Conservation (phyloP, 2,113 vertebrate species). For the Spermophilus dauricus region DNA sequence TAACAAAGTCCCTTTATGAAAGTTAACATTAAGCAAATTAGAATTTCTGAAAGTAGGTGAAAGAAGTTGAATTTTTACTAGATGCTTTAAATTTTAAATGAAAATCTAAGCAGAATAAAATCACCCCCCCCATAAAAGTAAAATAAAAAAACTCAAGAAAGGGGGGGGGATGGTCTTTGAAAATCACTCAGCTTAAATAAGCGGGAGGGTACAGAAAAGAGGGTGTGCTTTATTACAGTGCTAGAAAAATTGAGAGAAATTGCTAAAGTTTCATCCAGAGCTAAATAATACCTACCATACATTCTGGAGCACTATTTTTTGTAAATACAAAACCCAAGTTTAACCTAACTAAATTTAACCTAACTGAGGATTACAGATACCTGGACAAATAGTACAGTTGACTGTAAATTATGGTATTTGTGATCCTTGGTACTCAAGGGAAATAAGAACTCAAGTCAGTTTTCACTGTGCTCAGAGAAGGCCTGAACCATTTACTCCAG, state of each 20-base stretch:
- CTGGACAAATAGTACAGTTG: background rate
- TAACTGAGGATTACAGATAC: background rate
- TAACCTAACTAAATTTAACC: background rate
- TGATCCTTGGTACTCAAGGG: background rate
- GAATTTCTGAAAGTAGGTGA: background rate
- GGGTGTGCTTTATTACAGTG: background rate
- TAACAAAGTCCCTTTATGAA: background rate
- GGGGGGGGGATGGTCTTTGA: too few species aligned
- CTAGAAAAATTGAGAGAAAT: background rate
- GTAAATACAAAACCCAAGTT: slow-evolving; percentile 21
- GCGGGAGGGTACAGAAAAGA: background rate
- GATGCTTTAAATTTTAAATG: background rate
- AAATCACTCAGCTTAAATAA: background rate
- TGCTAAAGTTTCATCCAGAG: slow-evolving; percentile 4
- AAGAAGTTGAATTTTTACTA: background rate
- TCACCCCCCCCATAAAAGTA: background rate
- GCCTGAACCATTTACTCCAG: background rate
- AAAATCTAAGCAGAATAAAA: slow-evolving; percentile 15
- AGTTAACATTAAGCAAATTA: slow-evolving; percentile 13
- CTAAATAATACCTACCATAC: background rate
- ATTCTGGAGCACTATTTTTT: background rate
- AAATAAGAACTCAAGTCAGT: background rate
- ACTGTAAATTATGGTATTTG: background rate
- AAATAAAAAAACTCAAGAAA: background rate
- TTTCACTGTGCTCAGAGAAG: background rate